Conservation (phyloP, 2,888 invertebrate genomes). For the Dasysyrphus tricinctus region DNA sequence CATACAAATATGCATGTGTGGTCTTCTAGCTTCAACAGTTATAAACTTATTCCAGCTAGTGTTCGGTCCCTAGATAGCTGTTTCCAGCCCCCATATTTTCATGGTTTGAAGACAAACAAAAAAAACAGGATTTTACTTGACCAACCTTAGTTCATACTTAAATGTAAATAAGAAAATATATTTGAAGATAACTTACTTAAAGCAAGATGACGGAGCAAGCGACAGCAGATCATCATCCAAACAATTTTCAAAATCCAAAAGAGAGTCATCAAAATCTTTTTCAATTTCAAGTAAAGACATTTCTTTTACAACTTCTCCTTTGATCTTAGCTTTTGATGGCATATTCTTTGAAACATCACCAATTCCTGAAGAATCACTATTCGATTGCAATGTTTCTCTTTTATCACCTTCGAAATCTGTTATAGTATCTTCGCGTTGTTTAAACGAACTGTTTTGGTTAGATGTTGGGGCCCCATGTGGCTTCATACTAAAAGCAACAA, state of each 20-base stretch:
- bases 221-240: constrained; percentile 77
- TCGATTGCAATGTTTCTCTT: constrained; percentile 17
- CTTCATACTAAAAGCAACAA: constrained; percentile 48
- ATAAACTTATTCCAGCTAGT: too few species aligned
- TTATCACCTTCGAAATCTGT: constrained; percentile 51
- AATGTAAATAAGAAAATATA: not conserved
- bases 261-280: constrained; percentile 73
- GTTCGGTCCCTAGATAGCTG: too few species aligned
- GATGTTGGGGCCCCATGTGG: constrained; percentile 3
- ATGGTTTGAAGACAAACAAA: too few species aligned
- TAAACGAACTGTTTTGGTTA: not conserved
- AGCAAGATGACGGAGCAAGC: constrained; percentile 77
- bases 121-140: too few species aligned
- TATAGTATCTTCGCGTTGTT: not conserved
- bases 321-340: constrained; percentile 36
- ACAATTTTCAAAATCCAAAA: constrained; percentile 76
- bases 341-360: constrained; percentile 16
- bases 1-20: too few species aligned
- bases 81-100: too few species aligned
- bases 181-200: constrained; percentile 74
- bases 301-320: constrained; percentile 36
- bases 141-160: too few species aligned
- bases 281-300: constrained; percentile 77
- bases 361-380: constrained; percentile 24
- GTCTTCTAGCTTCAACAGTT: too few species aligned